Conservation (phyloP, 2,888 invertebrate species). For the Campopleginae sp. region DNA sequence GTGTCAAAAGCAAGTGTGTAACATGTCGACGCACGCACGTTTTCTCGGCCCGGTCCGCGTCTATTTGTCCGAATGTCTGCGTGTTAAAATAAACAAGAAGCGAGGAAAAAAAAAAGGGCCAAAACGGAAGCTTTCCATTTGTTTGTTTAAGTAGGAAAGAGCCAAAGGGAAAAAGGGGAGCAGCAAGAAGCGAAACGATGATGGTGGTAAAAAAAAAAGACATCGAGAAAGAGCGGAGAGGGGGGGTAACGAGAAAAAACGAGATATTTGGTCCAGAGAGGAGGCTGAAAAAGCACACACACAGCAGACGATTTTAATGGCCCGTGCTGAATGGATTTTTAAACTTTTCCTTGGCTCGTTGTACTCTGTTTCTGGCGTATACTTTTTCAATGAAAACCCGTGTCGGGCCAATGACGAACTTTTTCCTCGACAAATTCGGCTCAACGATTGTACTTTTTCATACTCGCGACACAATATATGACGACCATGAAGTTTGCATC, state of each 20-base stretch:
- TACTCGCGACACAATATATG: too few relatives aligned
- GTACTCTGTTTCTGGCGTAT: slow-evolving; percentile 59
- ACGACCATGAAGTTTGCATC: too few relatives aligned
- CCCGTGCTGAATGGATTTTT: slow-evolving; percentile 80
- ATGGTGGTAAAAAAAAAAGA: slow-evolving; percentile 31
- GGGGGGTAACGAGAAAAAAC: slow-evolving; percentile 15
- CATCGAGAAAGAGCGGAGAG: slow-evolving; percentile 8
- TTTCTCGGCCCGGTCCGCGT: neutral
- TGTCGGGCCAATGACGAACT: slow-evolving; percentile 42
- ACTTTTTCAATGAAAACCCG: slow-evolving; percentile 66
- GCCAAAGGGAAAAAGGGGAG: slow-evolving; percentile 31
- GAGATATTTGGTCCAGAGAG: slow-evolving; percentile 51
- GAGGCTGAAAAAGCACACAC: slow-evolving; percentile 55
- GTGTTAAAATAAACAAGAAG: neutral
- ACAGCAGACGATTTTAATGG: slow-evolving; percentile 74
- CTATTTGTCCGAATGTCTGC: slow-evolving; percentile 36
- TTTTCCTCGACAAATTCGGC: neutral
- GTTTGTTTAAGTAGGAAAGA: slow-evolving; percentile 65
- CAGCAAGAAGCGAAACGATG: neutral
- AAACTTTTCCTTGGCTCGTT: slow-evolving; percentile 73
- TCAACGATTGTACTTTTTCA: too few relatives aligned
- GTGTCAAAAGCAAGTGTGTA: slow-evolving; percentile 32
- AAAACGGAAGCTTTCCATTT: slow-evolving; percentile 53
- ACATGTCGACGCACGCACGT: slow-evolving; percentile 38
- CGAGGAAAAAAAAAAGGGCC: slow-evolving; percentile 32